These are phyloP conservation scores for Anarhynchus alexandrinus DNA, from an alignment of 2,113 vertebrate genomes.

Conservation along the genomic window DNA sequence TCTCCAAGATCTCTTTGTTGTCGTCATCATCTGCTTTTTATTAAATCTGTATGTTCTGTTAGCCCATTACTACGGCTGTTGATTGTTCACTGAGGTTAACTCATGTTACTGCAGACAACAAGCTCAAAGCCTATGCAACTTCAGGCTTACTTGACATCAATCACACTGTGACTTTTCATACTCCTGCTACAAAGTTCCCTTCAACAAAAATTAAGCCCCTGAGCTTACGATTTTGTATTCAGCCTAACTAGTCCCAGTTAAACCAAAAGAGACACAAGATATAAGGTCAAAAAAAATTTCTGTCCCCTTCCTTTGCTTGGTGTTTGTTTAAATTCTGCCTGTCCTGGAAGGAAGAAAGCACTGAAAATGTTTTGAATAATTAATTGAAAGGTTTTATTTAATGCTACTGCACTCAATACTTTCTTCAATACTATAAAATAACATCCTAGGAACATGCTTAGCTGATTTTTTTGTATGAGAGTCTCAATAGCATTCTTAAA, in stretches of 20 bases:
- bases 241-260: neutral
- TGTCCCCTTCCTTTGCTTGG: neutral
- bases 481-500: neutral
- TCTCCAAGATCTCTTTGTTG: neutral
- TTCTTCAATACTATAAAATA: neutral
- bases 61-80: neutral
- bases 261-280: neutral
- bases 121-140: neutral
- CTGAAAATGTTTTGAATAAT: neutral
- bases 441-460: neutral
- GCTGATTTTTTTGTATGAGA: neutral
- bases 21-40: neutral
- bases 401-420: neutral
- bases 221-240: neutral
- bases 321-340: neutral
- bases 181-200: neutral
- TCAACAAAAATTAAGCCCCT: neutral
- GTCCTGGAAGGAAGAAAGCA: neutral
- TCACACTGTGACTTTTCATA: neutral
- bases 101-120: neutral
- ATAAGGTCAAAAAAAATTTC: neutral
- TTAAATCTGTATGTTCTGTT: neutral
- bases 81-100: neutral
- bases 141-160: neutral
- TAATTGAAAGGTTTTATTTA: neutral